phyloP scores from a whole-genome alignment of 2,888 invertebrate genomes.

The Horisme vitalbata region DNA sequence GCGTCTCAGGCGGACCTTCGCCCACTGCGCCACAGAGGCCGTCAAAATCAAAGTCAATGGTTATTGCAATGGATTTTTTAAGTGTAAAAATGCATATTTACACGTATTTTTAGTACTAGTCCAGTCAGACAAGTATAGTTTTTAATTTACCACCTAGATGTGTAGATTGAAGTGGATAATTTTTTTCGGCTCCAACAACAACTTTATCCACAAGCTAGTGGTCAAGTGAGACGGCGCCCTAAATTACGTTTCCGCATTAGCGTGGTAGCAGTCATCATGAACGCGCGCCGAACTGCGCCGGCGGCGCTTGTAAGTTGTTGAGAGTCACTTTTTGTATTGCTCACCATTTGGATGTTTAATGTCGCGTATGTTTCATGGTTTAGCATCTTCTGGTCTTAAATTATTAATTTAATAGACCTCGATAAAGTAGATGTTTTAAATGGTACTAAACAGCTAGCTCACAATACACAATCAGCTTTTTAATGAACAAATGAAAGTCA shows the following conservation, averaged over 20 bases:
- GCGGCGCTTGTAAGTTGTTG: not conserved
- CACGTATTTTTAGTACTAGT: no score
- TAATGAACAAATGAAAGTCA: not conserved
- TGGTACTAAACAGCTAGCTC: no score
- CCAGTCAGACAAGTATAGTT: no score
- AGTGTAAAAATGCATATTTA: no score
- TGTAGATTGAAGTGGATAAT: no score
- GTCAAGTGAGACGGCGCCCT: conserved; percentile 45
- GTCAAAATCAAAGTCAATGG: no score
- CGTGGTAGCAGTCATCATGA: conserved; percentile 26
- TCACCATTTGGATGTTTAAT: conserved; percentile 1
- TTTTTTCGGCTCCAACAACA: no score
- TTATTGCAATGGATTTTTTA: no score
- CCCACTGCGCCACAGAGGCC: no score
- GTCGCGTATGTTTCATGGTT: not conserved
- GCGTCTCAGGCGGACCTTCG: no score
- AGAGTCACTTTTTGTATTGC: conserved; percentile 9
- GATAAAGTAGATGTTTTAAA: no score
- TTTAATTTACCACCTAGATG: no score
- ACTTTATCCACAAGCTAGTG: conserved; percentile 14
- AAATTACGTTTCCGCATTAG: conserved; percentile 66
- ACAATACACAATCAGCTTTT: not conserved
- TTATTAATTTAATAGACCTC: not conserved
- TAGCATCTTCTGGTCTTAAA: not conserved
- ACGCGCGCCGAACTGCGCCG: conserved; percentile 20